Evolutionary conservation across 2,113 vertebrate species (phyloP).

Genomic region (Patagioenas fasciata): DNA sequence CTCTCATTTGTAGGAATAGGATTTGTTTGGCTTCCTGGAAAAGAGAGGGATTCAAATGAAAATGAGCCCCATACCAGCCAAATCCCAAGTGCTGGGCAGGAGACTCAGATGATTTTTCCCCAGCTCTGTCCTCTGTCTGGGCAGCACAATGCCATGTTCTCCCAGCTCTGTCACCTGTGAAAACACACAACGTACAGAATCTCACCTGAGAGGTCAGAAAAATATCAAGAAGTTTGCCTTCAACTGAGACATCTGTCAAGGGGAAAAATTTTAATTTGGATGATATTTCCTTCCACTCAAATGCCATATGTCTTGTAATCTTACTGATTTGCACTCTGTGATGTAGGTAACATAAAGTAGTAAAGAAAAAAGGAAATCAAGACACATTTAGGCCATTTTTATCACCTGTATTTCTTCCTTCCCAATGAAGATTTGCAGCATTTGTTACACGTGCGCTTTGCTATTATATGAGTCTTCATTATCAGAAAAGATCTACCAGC

Average conservation of each 20-base stretch:
- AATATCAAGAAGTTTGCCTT: not conserved
- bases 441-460: not conserved
- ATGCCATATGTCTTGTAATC: not conserved
- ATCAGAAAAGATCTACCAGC: not conserved
- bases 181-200: not conserved
- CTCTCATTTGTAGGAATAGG: not conserved
- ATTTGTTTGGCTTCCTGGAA: not conserved
- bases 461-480: not conserved
- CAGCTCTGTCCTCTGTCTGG: not conserved
- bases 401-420: not conserved
- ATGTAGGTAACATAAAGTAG: not conserved
- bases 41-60: not conserved
- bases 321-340: not conserved
- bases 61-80: not conserved
- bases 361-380: not conserved
- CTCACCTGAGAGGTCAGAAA: not conserved
- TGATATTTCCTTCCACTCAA: not conserved
- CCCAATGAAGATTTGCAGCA: not conserved
- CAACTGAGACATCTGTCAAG: not conserved
- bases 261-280: accelerated
- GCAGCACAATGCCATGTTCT: not conserved
- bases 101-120: not conserved
- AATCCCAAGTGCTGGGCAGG: not conserved
- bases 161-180: not conserved
- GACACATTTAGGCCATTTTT: not conserved